Base-by-base conservation (phyloP, 1,140 invertebrate species). In the Maconellicoccus hirsutus region DNA sequence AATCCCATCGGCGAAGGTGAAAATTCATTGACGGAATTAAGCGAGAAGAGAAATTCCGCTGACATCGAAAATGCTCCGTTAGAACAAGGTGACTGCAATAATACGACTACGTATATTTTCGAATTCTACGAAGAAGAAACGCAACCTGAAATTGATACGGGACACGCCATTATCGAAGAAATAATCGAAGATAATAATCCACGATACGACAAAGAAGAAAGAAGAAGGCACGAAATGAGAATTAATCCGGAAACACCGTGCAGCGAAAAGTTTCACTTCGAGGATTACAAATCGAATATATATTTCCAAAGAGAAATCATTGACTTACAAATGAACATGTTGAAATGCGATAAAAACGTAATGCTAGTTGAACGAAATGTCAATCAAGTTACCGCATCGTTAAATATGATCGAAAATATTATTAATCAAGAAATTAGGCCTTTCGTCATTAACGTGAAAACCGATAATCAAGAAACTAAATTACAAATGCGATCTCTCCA, bases 321-420 rank as follows among this genome's bases (percentile, higher is more conserved):
- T 8, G 61, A 66, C 16, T 66, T 66, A 22, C 61, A 66, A 23
- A 66, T 23, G 61, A 22, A 22, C 25, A 66, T 66, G 61, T 26
- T 66, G 61, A 66, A 66, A 16, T 66, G 61, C 61, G 61, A 66
- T 26, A 66, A 66, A 26, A 66, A 66, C 16, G 21, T 66, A 10
- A 66, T 66, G 61, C 8, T 66, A 2, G 61, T 66, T 4, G 61
- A 66, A 26, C 61, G 25, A 23, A 66, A 66, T 19, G 61, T 66
- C 19, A 66, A 66, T 26, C 61, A 66, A 26, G 61, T 66, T 4
- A 66, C 25, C 2, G 61, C 61, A 3, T 66, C 61, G 61, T 66
- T 66, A 22, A 66, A 66, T 66, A 66, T 66, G 61, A 10, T 66
- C 19, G 61, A 66, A 25, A 66, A 23, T 23, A 16, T 66, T 8